These are phyloP conservation scores for Synergus itoensis DNA, from an alignment of 2,888 invertebrate species.

Conservation along the genomic window DNA sequence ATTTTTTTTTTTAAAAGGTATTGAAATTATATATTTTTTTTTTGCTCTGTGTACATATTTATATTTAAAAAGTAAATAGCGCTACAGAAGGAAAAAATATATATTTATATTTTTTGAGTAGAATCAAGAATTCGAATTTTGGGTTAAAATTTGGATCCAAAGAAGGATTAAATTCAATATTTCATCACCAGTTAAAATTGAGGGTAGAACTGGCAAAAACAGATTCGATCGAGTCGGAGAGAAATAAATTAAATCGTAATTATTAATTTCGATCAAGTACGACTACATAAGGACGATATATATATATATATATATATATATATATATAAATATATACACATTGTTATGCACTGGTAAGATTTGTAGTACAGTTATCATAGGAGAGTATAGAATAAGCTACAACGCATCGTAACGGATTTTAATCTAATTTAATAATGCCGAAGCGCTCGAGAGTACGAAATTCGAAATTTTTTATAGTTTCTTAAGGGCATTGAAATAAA, in stretches of 20 bases:
- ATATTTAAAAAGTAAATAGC: too few species aligned
- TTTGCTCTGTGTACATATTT: too few species aligned
- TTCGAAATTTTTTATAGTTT: neutral
- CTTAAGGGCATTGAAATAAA: neutral
- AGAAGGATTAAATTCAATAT: too few species aligned
- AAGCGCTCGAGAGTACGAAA: conserved; percentile 17
- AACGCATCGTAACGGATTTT: conserved; percentile 57
- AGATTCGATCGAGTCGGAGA: conserved; percentile 44
- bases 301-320: conserved; percentile 56
- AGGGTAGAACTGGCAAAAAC: neutral
- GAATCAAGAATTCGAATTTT: too few species aligned
- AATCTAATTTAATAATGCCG: neutral
- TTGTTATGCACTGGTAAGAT: conserved; percentile 73
- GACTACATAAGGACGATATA: conserved; percentile 68
- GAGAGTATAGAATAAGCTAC: conserved; percentile 72
- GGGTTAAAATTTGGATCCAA: too few species aligned
- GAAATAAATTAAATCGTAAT: conserved; percentile 66
- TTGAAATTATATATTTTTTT: too few species aligned
- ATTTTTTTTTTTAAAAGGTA: too few species aligned
- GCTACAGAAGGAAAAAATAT: too few species aligned
- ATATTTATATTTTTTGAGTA: too few species aligned
- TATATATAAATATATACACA: conserved; percentile 62
- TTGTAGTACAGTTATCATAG: conserved; percentile 72
- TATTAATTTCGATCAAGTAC: conserved; percentile 66
- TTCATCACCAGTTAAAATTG: neutral